phyloP scores from a whole-genome alignment of 2,113 vertebrate genomes.

The Crypturellus undulatus region DNA sequence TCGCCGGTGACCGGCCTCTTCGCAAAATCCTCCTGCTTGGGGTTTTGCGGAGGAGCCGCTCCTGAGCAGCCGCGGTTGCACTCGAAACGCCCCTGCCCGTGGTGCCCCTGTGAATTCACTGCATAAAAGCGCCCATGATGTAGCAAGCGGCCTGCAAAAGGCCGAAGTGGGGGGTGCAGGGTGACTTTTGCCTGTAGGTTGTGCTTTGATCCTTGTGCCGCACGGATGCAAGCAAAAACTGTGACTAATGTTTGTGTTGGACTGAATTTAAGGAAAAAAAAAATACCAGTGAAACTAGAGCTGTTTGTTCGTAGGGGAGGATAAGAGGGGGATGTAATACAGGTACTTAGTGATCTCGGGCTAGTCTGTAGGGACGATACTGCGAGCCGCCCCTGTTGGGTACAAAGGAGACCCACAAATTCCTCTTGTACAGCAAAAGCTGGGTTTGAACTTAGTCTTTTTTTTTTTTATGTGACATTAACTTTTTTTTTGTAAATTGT shows the following conservation, averaged over 20 bases:
- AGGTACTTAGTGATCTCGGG: not conserved
- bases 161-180: not conserved
- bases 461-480: slow-evolving; percentile 66
- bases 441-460: slow-evolving; percentile 47
- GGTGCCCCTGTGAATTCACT: not conserved
- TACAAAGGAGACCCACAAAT: not conserved
- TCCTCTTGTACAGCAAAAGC: not conserved
- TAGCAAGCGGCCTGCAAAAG: not conserved
- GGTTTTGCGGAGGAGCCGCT: not conserved
- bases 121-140: fast-evolving
- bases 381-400: not conserved
- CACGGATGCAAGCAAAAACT: fast-evolving
- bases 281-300: not conserved
- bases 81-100: not conserved
- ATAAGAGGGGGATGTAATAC: not conserved
- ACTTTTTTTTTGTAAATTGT: slow-evolving; percentile 78
- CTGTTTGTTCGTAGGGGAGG: not conserved
- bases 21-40: not conserved
- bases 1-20: not conserved
- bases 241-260: not conserved
- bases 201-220: not conserved
- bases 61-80: fast-evolving
- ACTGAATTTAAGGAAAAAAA: not conserved
- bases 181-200: fast-evolving
- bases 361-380: not conserved